phyloP scores from a whole-genome alignment of 2,113 vertebrate species.

The Mungos mungo region DNA sequence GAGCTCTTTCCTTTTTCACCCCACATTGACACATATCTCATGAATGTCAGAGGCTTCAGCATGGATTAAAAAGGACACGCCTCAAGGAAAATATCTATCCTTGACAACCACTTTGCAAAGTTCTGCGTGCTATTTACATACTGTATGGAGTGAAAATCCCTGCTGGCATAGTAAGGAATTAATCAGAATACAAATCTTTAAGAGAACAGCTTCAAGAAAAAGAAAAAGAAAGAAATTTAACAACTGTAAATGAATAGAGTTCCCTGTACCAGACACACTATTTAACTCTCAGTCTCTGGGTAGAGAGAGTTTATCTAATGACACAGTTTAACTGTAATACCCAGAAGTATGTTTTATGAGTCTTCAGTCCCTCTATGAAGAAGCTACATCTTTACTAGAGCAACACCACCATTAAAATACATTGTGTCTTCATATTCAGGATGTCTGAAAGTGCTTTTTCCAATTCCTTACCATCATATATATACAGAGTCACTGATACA shows the following conservation, averaged over 20 bases:
- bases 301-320: not conserved
- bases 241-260: not conserved
- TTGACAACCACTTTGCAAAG: slow-evolving; percentile 8
- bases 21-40: not conserved
- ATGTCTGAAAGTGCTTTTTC: slow-evolving; percentile 15
- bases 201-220: not conserved
- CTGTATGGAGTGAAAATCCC: not conserved
- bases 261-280: not conserved
- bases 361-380: not conserved
- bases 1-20: not conserved
- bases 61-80: not conserved
- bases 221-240: not conserved
- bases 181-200: slow-evolving; percentile 33
- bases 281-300: not conserved
- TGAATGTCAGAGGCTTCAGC: not conserved
- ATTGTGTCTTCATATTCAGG: slow-evolving; percentile 9
- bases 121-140: not conserved
- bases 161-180: not conserved
- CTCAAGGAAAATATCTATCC: not conserved
- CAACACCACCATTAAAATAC: slow-evolving; percentile 36
- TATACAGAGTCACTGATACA: slow-evolving; percentile 7
- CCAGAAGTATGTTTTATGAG: slow-evolving; percentile 3
- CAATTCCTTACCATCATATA: not conserved
- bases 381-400: not conserved
- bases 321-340: not conserved